Evolutionary conservation across 2,888 invertebrate species (phyloP), one percentile per base, ranked within the genome.

Genomic region (Andrena chrysosceles): DNA sequence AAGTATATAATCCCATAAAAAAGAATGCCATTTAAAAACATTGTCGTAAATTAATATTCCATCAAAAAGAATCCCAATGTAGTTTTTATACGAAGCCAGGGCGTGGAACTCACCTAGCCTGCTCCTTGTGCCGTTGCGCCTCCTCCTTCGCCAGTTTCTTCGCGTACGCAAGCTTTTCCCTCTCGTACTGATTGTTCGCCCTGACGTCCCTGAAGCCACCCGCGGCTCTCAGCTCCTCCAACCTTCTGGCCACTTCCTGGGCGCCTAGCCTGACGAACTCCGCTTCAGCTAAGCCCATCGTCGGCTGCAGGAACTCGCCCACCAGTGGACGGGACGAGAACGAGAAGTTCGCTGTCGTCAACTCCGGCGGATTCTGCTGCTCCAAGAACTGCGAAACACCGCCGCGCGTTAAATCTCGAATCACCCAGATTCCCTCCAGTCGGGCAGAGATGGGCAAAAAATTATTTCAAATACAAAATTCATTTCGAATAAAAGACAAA

Each of bases 271-370:
- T 95, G 26, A 97, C 95, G 75, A 96, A 97, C 89, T 97, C 97
- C 10, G 96, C 96, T 83, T 96, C 96, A 77, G 95, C 95, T 69
- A 94, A 83, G 29, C 94, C 94, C 93, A 94, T 93, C 60, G 94
- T 94, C 0, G 97, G 97, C 92, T 99, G 98, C 66, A 98, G 95
- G 94, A 98, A 99, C 85, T 98, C 98, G 2, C 99, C 99, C 54
- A 99, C 96, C 83, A 98, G 96, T 2, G 97, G 96, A 85, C 98
- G 97, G 60, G 98, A 97, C 90, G 97, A 98, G 95, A 98, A 99
- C 84, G 97, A 98, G 94, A 99, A 99, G 95, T 99, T 97, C 85
- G 98, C 98, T 29, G 97, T 95, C 2, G 96, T 96, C 74, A 99
- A 94, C 89, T 97, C 97, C 3, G 94, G 94, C 0, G 93, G 91